Evolutionary conservation across 2,113 vertebrate genomes (phyloP), one percentile per base, ranked within the genome.

Genomic region (Probosciger aterrimus): DNA sequence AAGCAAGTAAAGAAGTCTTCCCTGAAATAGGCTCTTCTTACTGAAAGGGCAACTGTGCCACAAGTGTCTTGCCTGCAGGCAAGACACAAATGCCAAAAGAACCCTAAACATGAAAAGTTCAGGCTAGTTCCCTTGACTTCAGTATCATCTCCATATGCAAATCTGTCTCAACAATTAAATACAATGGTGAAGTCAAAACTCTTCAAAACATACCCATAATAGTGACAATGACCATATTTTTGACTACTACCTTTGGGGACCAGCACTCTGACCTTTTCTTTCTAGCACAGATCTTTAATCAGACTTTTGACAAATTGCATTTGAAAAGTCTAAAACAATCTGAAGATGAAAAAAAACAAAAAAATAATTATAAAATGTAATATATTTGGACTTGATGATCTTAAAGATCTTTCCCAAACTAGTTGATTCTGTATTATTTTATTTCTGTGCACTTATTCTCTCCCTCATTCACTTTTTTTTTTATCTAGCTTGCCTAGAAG

Each of bases 241-340:
- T n/a, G 75, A 81, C 20, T 25, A 30, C 1, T 25, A 24, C 24
- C 52, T 19, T 2, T 35, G 9, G 19, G 17, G 73, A 43, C 25
- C 31, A 70, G 35, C 13, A 75, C 30, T 43, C 3, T 57, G 37
- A 78, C 25, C 5, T n/a, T 4, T 7, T 19, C 92, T 70, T 92
- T 47, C 33, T 55, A 75, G 35, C 25, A 63, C 5, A 95, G 39
- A 70, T n/a, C 77, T 82, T 87, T 63, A 77, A 75, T 71, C 18
- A 47, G 7, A 94, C 53, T 79, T 46, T 18, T 31, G 43, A 91
- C 28, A 90, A 95, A 90, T 33, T 81, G 18, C 10, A 76, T 90
- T 93, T 95, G 76, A 92, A 12, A 39, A 39, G 57, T 59, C 16
- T n/a, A 83, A 91, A 95, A 94, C 67, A 87, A 94, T 46, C 63